phyloP scores from a whole-genome alignment of 2,888 invertebrate species.

The Cheilosia pagana region DNA sequence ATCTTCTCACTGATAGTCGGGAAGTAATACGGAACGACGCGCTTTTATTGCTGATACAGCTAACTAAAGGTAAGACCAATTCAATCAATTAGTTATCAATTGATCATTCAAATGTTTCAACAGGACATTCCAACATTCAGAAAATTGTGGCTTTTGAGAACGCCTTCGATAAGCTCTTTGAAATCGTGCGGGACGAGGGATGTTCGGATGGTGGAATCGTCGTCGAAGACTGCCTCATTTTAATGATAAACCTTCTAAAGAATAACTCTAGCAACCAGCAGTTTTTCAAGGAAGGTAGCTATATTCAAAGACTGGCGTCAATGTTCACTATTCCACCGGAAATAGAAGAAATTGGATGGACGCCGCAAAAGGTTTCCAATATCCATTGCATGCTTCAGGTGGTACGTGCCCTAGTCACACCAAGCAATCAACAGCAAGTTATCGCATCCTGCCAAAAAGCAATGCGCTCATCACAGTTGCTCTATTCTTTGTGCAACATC shows the following conservation, averaged over 20 bases:
- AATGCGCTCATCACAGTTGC: conserved; percentile 92
- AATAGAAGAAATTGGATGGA: conserved; percentile 91
- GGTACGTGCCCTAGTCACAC: conserved; percentile 95
- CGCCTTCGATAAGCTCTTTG: conserved; percentile 97
- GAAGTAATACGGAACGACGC: conserved; percentile 98
- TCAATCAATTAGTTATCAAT: neutral
- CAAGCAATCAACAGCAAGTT: conserved; percentile 95
- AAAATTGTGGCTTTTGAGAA: conserved; percentile 99
- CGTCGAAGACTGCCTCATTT: conserved; percentile 97
- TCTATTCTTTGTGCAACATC: conserved; percentile 93
- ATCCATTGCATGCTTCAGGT: conserved; percentile 96
- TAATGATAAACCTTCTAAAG: conserved; percentile 96
- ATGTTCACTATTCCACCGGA: conserved; percentile 93
- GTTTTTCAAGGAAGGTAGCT: conserved; percentile 99
- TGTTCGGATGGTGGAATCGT: conserved; percentile 98
- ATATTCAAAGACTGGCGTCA: conserved; percentile 94
- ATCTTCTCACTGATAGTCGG: conserved; percentile 95
- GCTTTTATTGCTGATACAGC: conserved; percentile 93
- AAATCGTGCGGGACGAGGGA: conserved; percentile 96
- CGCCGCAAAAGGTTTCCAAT: conserved; percentile 96
- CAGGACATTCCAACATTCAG: conserved; percentile 97
- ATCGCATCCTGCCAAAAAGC: conserved; percentile 93
- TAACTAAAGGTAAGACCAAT: conserved; percentile 86
- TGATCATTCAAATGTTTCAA: neutral
- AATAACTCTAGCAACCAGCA: conserved; percentile 99